Conservation (phyloP, 1,140 invertebrate species). For the Xylocopa sonorina region DNA sequence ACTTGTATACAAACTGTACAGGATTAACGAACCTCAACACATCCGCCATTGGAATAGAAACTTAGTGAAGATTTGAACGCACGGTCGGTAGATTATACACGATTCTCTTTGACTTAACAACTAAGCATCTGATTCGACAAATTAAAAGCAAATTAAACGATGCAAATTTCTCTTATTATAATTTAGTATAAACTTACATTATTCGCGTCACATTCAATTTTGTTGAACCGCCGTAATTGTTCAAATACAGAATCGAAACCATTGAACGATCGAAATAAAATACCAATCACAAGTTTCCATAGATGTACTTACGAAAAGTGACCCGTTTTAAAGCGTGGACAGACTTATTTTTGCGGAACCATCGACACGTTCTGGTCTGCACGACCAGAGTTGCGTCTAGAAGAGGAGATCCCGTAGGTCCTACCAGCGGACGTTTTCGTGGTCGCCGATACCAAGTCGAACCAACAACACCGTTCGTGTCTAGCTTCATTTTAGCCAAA, state of each 20-base stretch:
- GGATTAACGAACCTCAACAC: constrained; percentile 19
- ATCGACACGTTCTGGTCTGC: constrained; percentile 71
- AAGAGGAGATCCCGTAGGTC: constrained; percentile 76
- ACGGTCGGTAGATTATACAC: too few species aligned
- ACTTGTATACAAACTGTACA: constrained; percentile 12
- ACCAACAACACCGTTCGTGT: constrained; percentile 22
- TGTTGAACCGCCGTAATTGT: too few species aligned
- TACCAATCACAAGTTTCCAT: background rate
- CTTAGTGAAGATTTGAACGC: constrained; percentile 16
- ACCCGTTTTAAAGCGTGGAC: constrained; percentile 62
- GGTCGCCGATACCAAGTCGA: constrained; percentile 73
- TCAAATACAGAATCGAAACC: too few species aligned
- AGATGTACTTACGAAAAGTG: constrained; percentile 71
- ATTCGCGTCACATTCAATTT: too few species aligned
- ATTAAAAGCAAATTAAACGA: too few species aligned
- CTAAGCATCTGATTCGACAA: too few species aligned
- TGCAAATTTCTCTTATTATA: too few species aligned
- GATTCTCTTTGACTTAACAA: background rate
- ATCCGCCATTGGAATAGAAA: background rate
- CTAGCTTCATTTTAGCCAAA: constrained; percentile 56
- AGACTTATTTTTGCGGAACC: constrained; percentile 70
- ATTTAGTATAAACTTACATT: too few species aligned
- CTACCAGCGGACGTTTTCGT: constrained; percentile 74
- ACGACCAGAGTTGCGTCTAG: constrained; percentile 71
- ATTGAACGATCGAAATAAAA: constrained; percentile 55